Conservation (phyloP, 2,888 invertebrate species). For the Petrolisthes manimaculis region DNA sequence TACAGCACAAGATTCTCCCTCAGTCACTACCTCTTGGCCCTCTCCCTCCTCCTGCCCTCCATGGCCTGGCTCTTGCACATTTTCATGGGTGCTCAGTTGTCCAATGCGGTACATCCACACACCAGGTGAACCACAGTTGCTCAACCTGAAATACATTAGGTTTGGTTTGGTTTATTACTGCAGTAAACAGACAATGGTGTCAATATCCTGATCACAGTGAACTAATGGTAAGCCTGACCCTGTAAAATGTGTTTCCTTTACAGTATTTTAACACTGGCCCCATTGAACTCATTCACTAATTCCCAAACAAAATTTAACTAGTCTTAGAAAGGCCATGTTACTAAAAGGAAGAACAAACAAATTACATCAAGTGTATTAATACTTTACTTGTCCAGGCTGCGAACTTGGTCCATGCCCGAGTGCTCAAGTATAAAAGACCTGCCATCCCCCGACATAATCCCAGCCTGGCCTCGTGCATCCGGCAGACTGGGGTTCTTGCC, state of each 20-base stretch:
- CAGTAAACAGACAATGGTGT: neutral
- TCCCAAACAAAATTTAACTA: neutral
- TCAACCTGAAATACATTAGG: slow-evolving; percentile 76
- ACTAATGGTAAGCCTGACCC: neutral
- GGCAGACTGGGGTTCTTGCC: slow-evolving; percentile 81
- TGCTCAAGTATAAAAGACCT: slow-evolving; percentile 82
- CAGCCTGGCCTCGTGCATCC: slow-evolving; percentile 93
- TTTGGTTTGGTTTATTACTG: neutral
- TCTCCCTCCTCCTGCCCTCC: slow-evolving; percentile 59
- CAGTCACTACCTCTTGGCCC: neutral
- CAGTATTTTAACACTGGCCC: neutral
- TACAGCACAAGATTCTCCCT: slow-evolving; percentile 63
- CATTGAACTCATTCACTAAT: neutral
- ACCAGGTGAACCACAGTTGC: slow-evolving; percentile 87
- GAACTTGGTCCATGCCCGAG: slow-evolving; percentile 91
- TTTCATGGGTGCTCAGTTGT: slow-evolving; percentile 75
- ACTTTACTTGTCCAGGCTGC: slow-evolving; percentile 81
- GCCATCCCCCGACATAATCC: slow-evolving; percentile 88
- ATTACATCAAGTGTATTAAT: slow-evolving; percentile 46
- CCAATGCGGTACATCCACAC: slow-evolving; percentile 90
- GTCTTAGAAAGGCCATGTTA: too few relatives aligned
- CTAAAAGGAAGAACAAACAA: neutral
- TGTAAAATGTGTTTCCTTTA: too few relatives aligned
- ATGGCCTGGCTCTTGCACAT: slow-evolving; percentile 79
- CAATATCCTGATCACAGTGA: neutral